Base-by-base conservation (phyloP, 2,113 vertebrate species). In the Apeltes quadracus region DNA sequence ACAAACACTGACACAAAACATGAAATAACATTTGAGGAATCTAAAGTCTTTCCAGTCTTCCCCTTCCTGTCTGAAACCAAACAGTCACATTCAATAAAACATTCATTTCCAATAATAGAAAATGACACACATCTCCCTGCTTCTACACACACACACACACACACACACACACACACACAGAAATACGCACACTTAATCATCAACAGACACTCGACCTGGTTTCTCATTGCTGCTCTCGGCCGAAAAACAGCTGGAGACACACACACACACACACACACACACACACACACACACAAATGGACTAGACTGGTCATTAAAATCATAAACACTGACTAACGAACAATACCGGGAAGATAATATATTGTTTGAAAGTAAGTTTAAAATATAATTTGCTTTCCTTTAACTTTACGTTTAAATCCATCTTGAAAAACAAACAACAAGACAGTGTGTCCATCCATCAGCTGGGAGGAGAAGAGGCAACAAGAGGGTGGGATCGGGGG, bases 191-290 rank as follows among this genome's bases (percentile, higher is more conserved):
- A 34, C 32, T 34, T 34, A 34, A 34, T 34, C 32, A 7, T n/a
- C n/a, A 61, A 25, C 58, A 82, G 84, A 84, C 84, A 86, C 83
- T 84, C 88, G 87, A 91, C 84, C 87, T 91, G 88, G 79, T 84
- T 91, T 90, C 38, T 80, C 71, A 44, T 63, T 23, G 69, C 69
- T 76, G 80, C 83, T 75, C n/a, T 56, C 62, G 72, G 78, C 72
- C 34, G 48, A 75, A 79, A 59, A 63, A 68, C 68, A 78, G 71
- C 62, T 75, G 62, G 44, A 76, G 12, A 77, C 51, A 63, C 50
- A 18, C 48, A 36, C 72, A 70, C 50, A 65, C 50, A 18, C 39
- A 51, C 55, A 57, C 57, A 50, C 43, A 46, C 58, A n/a, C 57
- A 29, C 36, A 44, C 65, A 59, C 44, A 38, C 38, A 70, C 48